These are phyloP conservation scores for Sanderia malayensis DNA, from an alignment of 30 jellyfish, hydroid and myxozoan genomes.

Conservation along the genomic window DNA sequence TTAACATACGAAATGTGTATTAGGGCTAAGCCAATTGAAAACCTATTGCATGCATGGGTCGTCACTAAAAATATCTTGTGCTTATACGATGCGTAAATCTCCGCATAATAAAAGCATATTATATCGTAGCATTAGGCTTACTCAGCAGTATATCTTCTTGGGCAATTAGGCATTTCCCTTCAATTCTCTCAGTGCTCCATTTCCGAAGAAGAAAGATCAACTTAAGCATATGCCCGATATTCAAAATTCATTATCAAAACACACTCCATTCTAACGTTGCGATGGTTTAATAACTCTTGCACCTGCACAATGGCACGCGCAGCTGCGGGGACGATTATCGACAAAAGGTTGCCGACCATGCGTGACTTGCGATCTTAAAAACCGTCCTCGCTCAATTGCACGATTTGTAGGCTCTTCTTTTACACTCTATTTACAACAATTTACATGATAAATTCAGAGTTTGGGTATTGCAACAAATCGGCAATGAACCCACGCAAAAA, in stretches of 20 bases:
- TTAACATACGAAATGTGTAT: constrained; percentile 6
- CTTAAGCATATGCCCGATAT: not conserved
- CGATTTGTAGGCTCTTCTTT: too few species aligned
- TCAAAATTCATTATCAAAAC: too few species aligned
- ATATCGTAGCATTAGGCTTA: not conserved
- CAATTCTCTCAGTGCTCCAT: not conserved
- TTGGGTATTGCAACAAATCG: too few species aligned
- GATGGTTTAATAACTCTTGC: not conserved
- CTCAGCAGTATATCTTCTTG: not conserved
- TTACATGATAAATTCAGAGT: too few species aligned
- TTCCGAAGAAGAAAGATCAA: not conserved
- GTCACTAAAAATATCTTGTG: not conserved
- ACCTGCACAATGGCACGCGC: not conserved
- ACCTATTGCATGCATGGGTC: constrained; percentile 4
- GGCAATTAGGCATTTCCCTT: not conserved
- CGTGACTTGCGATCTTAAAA: too few species aligned
- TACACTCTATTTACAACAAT: too few species aligned
- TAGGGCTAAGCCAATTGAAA: constrained; percentile 12
- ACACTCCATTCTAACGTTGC: too few species aligned
- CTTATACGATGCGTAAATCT: not conserved
- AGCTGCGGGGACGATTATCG: not conserved
- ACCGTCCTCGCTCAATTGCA: too few species aligned
- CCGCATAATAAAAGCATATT: not conserved
- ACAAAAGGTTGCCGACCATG: too few species aligned
- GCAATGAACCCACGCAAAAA: too few species aligned